Conservation (phyloP, 2,888 invertebrate species). For the Cremastinae sp. region DNA sequence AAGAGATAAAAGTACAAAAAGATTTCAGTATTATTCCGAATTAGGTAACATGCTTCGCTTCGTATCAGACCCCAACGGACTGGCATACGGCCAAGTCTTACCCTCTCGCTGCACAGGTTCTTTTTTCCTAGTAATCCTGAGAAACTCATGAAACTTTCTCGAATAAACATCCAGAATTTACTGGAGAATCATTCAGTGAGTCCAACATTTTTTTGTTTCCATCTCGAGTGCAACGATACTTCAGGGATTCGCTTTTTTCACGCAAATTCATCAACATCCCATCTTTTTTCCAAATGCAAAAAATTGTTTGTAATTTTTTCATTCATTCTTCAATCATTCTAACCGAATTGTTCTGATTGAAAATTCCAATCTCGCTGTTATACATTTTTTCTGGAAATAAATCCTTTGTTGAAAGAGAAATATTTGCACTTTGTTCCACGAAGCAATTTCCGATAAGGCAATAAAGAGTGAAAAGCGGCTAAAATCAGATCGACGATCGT, state of each 20-base stretch:
- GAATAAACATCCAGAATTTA: conserved; percentile 24
- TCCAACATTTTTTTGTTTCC: not conserved
- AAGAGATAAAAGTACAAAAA: conserved; percentile 9
- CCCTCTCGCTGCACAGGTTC: conserved; percentile 39
- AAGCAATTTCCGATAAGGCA: not conserved
- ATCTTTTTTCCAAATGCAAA: no score
- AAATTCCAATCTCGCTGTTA: no score
- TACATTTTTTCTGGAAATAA: no score
- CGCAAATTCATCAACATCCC: no score
- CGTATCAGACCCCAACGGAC: conserved; percentile 33
- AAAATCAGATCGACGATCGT: conserved; percentile 14
- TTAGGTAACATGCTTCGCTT: conserved; percentile 17
- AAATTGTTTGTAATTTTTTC: no score
- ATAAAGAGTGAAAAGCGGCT: conserved; percentile 2
- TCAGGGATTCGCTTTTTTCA: no score
- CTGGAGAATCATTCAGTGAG: conserved; percentile 12
- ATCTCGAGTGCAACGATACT: not conserved
- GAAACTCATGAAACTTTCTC: conserved; percentile 27
- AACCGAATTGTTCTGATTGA: no score
- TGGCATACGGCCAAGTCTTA: conserved; percentile 47
- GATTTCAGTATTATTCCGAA: conserved; percentile 16
- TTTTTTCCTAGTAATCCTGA: conserved; percentile 17
- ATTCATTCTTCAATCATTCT: no score
- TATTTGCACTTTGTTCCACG: no score
- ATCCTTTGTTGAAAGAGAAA: no score